Base-by-base conservation (phyloP, 1,140 invertebrate genomes). In the Brevipalpus yothersi region DNA sequence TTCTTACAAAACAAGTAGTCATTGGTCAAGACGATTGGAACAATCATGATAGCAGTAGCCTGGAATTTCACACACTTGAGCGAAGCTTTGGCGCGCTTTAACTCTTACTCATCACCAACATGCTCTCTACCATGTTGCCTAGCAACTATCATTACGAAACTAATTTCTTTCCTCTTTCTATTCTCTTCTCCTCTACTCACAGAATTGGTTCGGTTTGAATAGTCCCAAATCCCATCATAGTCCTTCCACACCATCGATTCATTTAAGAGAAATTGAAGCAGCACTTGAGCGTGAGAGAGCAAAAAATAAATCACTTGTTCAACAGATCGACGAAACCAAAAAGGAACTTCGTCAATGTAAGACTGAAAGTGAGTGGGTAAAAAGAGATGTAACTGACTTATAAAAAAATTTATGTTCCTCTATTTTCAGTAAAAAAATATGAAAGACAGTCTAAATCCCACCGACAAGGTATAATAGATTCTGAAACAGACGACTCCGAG, bases 311-410 rank as follows among this genome's bases (percentile, higher is more conserved):
- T 42, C 41, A 23, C 19, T 57, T 12, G 43, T 21, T 9, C 12
- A 42, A 57, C n/a, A 57, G 19, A 57, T 57, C 17, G 41, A 57
- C n/a, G 53, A 55, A 55, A 55, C 53, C 4, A 55, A 55, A 41
- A 21, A 41, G 17, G 56, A 57, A 57, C 23, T 57, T 41, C 40
- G 23, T 12, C 56, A 41, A 15, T 57, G 31, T 57, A 41, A 43
- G 19, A 57, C 7, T 42, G 23, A 57, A 31, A 10, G 40, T 57
- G 12, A 43, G 41, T 57, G 13, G 7, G 7, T 31, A 5, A 31
- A 5, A 31, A 31, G 5, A 31, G 31, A 31, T 31, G 31, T 31
- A 31, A 31, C 31, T 31, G 31, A 31, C 31, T 31, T 31, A 31
- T 31, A 31, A 31, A 31, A 31, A 31, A 31, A 31, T 31, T 31